These are phyloP conservation scores for Notarius lentiginosus DNA, from an alignment of 2,113 vertebrate species.

Conservation along the genomic window DNA sequence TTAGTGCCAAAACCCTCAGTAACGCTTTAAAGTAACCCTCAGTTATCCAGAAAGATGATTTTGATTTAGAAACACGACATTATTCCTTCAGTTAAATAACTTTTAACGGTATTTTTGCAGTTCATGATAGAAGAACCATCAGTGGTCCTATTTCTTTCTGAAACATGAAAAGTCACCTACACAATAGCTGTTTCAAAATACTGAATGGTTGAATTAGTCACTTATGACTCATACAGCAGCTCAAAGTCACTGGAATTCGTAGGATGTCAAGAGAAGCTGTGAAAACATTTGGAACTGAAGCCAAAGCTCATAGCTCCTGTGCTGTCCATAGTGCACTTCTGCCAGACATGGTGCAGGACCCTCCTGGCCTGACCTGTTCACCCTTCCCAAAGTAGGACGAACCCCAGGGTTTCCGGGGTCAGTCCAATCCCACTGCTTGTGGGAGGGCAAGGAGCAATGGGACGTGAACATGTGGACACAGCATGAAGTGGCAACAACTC, in stretches of 20 bases:
- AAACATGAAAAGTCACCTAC: background rate
- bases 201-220: background rate
- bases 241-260: constrained; percentile 40
- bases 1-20: background rate
- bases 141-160: background rate
- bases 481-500: constrained; percentile 34
- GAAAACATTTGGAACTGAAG: constrained; percentile 33
- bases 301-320: constrained; percentile 29
- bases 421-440: constrained; percentile 33
- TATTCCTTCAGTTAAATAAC: background rate
- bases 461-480: constrained; percentile 55
- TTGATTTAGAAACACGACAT: background rate
- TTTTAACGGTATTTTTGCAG: background rate
- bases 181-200: background rate
- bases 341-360: constrained; percentile 37
- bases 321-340: constrained; percentile 19
- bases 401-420: constrained; percentile 33
- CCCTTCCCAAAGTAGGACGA: constrained; percentile 46
- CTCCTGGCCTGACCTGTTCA: constrained; percentile 37
- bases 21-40: background rate
- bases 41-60: background rate
- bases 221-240: constrained; percentile 30
- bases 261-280: constrained; percentile 27
- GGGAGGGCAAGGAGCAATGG: background rate
- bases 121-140: background rate